Evolutionary conservation across 37 sponge, comb jelly and placozoan species (phyloP).

Genomic region (Mnemiopsis leidyi): DNA sequence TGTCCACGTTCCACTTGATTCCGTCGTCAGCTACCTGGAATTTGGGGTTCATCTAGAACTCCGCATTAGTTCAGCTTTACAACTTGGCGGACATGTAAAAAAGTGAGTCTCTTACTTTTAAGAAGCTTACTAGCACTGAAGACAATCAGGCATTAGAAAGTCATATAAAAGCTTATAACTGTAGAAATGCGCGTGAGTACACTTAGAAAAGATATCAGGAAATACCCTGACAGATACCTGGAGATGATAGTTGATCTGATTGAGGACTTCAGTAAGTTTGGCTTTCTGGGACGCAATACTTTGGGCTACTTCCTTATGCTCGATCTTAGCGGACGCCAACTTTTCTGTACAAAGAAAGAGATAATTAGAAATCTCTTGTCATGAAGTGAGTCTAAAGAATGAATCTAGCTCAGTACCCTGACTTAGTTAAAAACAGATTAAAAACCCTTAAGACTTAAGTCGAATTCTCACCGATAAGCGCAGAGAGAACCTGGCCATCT

Average conservation of each 20-base stretch:
- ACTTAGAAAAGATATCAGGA: not conserved
- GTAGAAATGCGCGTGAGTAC: not conserved
- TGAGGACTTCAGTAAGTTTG: slow-evolving; percentile 34
- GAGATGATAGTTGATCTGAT: slow-evolving; percentile 28
- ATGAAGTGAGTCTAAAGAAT: too few species aligned
- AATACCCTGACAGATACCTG: too few species aligned
- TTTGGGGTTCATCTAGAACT: not conserved
- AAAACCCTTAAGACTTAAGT: too few species aligned
- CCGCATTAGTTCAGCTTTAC: not conserved
- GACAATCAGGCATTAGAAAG: too few species aligned
- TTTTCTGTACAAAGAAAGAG: slow-evolving; percentile 64
- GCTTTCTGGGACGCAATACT: slow-evolving; percentile 63
- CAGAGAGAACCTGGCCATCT: slow-evolving; percentile 92
- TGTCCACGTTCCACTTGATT: slow-evolving; percentile 63
- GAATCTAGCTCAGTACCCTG: too few species aligned
- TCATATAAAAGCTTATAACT: not conserved
- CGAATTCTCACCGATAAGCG: slow-evolving; percentile 77
- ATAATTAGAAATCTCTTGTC: too few species aligned
- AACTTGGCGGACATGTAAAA: too few species aligned
- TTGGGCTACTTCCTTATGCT: slow-evolving; percentile 66
- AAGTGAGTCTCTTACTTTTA: too few species aligned
- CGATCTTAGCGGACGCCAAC: slow-evolving; percentile 70
- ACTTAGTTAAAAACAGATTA: too few species aligned
- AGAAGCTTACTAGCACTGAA: too few species aligned
- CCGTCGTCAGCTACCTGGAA: slow-evolving; percentile 19